phyloP scores from a whole-genome alignment of 2,113 vertebrate species.

The Misgurnus mizolepis region DNA sequence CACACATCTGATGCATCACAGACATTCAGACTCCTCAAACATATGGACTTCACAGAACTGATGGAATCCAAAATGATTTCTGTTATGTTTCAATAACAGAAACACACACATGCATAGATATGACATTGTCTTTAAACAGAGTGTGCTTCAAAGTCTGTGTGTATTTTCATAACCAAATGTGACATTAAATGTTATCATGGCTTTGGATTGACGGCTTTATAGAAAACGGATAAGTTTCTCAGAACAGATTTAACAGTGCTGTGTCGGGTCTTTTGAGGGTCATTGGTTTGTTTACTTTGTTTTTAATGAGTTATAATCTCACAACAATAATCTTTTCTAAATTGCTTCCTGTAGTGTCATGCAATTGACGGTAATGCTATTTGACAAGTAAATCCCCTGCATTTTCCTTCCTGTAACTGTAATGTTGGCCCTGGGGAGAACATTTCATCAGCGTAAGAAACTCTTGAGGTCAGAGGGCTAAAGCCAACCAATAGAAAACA shows the following conservation, averaged over 20 bases:
- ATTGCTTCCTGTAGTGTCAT: slow-evolving; percentile 13
- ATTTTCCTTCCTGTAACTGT: background rate
- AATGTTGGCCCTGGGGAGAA: background rate
- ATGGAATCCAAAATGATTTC: background rate
- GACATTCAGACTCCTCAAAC: slow-evolving; percentile 25
- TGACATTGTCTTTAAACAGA: too few species aligned
- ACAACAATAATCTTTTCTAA: background rate
- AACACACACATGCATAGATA: background rate
- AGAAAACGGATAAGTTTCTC: background rate
- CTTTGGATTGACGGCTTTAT: background rate
- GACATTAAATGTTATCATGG: background rate
- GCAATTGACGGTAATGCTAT: background rate
- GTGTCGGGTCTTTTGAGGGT: background rate
- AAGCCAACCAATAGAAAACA: background rate
- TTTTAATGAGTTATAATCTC: background rate
- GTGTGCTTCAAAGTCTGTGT: background rate
- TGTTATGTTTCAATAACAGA: background rate
- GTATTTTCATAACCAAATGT: background rate
- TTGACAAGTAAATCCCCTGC: background rate
- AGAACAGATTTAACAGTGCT: slow-evolving; percentile 1
- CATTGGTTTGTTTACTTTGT: background rate
- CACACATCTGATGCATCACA: slow-evolving; percentile 7
- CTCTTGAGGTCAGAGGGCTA: background rate
- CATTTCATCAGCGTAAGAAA: background rate
- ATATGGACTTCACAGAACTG: slow-evolving; percentile 7